Conservation (phyloP, 2,113 vertebrate genomes). For the Haemorhous mexicanus region DNA sequence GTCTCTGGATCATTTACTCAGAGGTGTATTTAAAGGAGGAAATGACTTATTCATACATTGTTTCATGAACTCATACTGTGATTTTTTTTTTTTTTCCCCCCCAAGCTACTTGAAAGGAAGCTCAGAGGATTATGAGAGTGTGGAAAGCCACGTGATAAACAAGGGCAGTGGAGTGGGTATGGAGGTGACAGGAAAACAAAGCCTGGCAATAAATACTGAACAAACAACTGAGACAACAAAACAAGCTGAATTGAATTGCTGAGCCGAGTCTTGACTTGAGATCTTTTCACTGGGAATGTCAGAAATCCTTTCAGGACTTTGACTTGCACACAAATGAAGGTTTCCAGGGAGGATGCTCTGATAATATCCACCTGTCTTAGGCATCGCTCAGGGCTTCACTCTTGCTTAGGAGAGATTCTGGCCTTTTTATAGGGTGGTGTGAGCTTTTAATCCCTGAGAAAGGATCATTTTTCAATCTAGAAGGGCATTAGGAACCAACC, state of each 20-base stretch:
- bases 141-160: neutral
- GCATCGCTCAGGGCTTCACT: neutral
- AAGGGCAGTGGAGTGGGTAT: neutral
- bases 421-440: neutral
- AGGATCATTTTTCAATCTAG: neutral
- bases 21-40: constrained; percentile 55
- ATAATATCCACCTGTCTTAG: neutral
- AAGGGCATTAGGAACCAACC: neutral
- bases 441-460: neutral
- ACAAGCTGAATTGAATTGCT: neutral
- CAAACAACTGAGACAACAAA: neutral
- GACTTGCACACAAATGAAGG: neutral
- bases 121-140: neutral
- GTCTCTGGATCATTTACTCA: constrained; percentile 47
- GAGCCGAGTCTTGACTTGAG: neutral
- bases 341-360: neutral
- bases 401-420: neutral
- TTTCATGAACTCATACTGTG: constrained; percentile 39
- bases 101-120: neutral
- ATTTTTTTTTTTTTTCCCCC: neutral
- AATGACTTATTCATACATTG: constrained; percentile 57
- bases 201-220: neutral
- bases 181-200: neutral
- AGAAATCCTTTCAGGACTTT: neutral
- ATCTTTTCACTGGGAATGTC: neutral